Base-by-base conservation (phyloP, 2,888 invertebrate species). In the Acanthococcus lagerstroemiae region DNA sequence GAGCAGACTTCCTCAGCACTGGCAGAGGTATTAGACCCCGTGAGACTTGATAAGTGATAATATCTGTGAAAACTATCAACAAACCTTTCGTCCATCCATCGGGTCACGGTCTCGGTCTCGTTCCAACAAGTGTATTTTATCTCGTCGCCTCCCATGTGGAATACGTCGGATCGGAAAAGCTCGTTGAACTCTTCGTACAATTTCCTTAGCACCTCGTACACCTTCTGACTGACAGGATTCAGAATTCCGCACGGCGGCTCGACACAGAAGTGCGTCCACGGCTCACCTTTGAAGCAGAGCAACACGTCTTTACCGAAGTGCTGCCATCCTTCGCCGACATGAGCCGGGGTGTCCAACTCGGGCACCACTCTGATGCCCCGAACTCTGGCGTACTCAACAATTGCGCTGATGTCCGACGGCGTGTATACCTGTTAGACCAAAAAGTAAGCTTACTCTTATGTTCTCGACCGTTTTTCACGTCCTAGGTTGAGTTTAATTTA, bases 301-400 rank as follows among this genome's bases (percentile, higher is more conserved):
- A 76, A 77, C 57, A 65, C 30, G 22, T 55, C 45, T 17, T n/a
- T 21, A 9, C 30, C 45, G 22, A 67, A 55, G 25, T 37, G 12
- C 7, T 60, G 56, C 67, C 67, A 67, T 0, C 90, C 90, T 70
- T 84, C 85, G 17, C 72, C 72, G 0, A 88, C 85, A 75, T 92
- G 90, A 5, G 90, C 86, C 0, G 95, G 95, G 4, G 89, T 85
- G 76, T 94, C 94, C 45, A 94, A 83, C 79, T 95, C 95, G 2
- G 94, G 83, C 26, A 95, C 80, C 0, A 95, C 83, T 44, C 92
- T 80, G 7, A 95, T 84, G 1, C 95, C 95, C 27, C 92, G 80
- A 1, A 84, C 75, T 69, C 84, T 81, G 0, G 90, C 94, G 75
- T 88, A 93, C 76, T 77, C 68, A 5, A 82, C 78, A 15, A 82